Base-by-base conservation (phyloP, 2,113 vertebrate species). In the Calyptomena viridis region DNA sequence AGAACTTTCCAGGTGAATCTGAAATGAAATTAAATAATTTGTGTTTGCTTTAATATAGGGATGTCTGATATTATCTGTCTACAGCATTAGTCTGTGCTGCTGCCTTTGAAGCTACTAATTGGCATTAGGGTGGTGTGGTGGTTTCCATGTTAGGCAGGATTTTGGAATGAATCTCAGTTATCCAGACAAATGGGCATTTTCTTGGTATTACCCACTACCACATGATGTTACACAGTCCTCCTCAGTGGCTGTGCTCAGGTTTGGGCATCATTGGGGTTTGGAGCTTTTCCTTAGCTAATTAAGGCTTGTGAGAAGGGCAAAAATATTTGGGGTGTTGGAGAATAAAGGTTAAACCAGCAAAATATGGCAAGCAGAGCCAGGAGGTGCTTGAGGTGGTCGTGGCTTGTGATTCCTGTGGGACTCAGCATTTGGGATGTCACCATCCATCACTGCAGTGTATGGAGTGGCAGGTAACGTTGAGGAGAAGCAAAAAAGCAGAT, bases 11-110 rank as follows among this genome's bases (percentile, higher is more conserved):
- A 94, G 87, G 69, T 46, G 95, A 95, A 95, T 95, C 87, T 69
- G 72, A 84, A 97, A 84, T 22, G 64, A 89, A 95, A 97, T 94
- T 22, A 92, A 93, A 91, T 44, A 2, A 52, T 92, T 84, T 47
- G 81, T 52, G 84, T 82, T 81, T 90, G 79, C 87, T 96, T 94
- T 97, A 95, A 96, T 95, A 95, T 40, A 94, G 76, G 75, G 93
- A 88, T 95, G 90, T 87, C 55, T 96, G 94, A 96, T 96, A 96
- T 27, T 88, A 96, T 96, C 96, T 96, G 95, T 96, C 92, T 95
- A 40, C 85, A 56, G 76, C 76, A 71, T 68, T 60, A 86, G 92
- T 96, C 93, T 96, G 91, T 76, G 87, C 92, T 86, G 80, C 60
- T 93, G 85, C 89, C 96, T 96, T 96, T 96, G 94, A 96, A 95